Evolutionary conservation across 2,113 vertebrate genomes (phyloP).

Genomic region (Elephantulus edwardii): DNA sequence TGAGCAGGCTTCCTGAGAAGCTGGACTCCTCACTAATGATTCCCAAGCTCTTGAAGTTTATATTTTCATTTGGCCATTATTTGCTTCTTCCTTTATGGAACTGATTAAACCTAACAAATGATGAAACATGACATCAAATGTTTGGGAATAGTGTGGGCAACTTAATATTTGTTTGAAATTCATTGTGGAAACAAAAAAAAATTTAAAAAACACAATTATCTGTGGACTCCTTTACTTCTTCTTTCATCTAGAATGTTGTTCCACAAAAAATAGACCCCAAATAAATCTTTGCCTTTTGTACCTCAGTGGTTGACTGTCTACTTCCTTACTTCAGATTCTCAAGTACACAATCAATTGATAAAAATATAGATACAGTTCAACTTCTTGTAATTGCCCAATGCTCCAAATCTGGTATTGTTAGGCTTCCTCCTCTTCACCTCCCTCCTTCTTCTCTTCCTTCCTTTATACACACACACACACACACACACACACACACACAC

Average conservation of each 20-base stretch:
- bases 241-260: conserved; percentile 34
- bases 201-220: conserved; percentile 10
- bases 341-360: not conserved
- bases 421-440: too few relatives aligned
- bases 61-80: conserved; percentile 27
- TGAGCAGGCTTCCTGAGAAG: not conserved
- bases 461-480: too few relatives aligned
- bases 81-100: conserved; percentile 51
- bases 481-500: too few relatives aligned
- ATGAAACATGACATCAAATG: conserved; percentile 56
- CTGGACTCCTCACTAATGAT: not conserved
- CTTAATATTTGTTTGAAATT: conserved; percentile 59
- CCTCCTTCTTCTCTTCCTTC: not conserved
- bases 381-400: not conserved
- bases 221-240: not conserved
- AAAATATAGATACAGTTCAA: not conserved
- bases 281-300: conserved; percentile 38
- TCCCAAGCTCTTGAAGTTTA: conserved; percentile 26
- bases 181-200: conserved; percentile 38
- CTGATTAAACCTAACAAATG: conserved; percentile 49
- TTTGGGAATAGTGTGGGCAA: conserved; percentile 45
- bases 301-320: not conserved
- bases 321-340: conserved; percentile 30
- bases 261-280: conserved; percentile 12
- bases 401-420: not conserved